Conservation (phyloP, 2,888 invertebrate genomes). For the Noctua janthina region DNA sequence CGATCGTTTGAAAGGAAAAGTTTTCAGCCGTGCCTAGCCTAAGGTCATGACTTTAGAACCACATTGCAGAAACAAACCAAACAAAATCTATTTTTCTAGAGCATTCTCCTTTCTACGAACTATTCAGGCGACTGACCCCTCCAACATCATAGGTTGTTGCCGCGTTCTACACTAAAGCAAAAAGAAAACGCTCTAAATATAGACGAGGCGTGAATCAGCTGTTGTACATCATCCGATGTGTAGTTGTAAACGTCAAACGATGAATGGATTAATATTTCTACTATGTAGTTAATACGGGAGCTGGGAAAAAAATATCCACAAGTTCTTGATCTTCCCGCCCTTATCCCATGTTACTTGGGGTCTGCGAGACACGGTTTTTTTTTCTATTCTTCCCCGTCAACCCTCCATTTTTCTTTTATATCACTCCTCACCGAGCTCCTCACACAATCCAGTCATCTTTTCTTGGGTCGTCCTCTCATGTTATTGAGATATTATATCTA, state of each 20-base stretch:
- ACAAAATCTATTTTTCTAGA: constrained; percentile 30
- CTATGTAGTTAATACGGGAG: background rate
- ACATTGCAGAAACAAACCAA: constrained; percentile 13
- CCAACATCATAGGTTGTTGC: constrained; percentile 46
- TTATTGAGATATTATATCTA: background rate
- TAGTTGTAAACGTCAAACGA: constrained; percentile 38
- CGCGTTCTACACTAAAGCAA: constrained; percentile 11
- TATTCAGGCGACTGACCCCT: constrained; percentile 50
- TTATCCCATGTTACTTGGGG: background rate
- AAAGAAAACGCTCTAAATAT: constrained; percentile 36
- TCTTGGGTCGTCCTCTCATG: too few relatives aligned
- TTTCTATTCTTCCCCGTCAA: background rate
- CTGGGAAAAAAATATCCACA: background rate
- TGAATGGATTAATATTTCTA: constrained; percentile 17
- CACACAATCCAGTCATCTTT: background rate
- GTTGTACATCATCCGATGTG: constrained; percentile 28
- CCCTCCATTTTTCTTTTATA: background rate
- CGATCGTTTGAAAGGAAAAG: background rate
- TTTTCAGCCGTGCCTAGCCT: background rate
- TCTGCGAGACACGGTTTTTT: background rate
- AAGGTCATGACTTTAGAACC: constrained; percentile 33
- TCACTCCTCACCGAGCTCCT: background rate
- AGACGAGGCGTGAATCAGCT: constrained; percentile 45
- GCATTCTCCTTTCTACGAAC: constrained; percentile 21
- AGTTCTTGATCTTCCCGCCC: background rate